Conservation (phyloP, 2,113 vertebrate genomes). For the Erythrocebus patas region DNA sequence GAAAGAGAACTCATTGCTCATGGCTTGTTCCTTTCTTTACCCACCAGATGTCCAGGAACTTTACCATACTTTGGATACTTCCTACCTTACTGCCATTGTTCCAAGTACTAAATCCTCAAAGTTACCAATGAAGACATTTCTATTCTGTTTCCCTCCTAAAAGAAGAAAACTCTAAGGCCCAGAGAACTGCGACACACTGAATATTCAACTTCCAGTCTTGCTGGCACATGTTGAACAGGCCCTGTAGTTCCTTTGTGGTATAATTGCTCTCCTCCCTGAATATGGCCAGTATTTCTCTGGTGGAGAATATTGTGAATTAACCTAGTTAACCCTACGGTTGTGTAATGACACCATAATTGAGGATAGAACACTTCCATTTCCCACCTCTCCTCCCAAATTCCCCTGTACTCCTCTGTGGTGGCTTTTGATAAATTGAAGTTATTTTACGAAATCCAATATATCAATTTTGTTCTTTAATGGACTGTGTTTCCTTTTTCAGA, state of each 20-base stretch:
- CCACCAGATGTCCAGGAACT: not conserved
- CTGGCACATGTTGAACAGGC: not conserved
- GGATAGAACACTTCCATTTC: not conserved
- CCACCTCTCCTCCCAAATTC: not conserved
- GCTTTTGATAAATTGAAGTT: not conserved
- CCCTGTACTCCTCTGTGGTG: not conserved
- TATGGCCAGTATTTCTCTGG: not conserved
- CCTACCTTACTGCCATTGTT: not conserved
- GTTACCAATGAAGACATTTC: not conserved
- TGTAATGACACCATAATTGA: not conserved
- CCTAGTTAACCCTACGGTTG: not conserved
- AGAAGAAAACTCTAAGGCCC: not conserved
- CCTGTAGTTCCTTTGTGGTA: not conserved
- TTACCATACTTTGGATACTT: not conserved
- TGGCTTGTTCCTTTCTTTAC: not conserved
- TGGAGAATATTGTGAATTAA: not conserved
- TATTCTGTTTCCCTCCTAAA: not conserved
- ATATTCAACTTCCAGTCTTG: not conserved
- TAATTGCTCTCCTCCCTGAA: not conserved
- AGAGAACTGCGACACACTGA: not conserved
- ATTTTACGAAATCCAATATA: not conserved
- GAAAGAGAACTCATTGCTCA: not conserved
- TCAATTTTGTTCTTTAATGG: not conserved
- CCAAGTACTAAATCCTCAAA: not conserved
- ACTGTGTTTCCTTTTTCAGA: not conserved